phyloP scores from a whole-genome alignment of 2,113 vertebrate genomes.

The Colaptes auratus region DNA sequence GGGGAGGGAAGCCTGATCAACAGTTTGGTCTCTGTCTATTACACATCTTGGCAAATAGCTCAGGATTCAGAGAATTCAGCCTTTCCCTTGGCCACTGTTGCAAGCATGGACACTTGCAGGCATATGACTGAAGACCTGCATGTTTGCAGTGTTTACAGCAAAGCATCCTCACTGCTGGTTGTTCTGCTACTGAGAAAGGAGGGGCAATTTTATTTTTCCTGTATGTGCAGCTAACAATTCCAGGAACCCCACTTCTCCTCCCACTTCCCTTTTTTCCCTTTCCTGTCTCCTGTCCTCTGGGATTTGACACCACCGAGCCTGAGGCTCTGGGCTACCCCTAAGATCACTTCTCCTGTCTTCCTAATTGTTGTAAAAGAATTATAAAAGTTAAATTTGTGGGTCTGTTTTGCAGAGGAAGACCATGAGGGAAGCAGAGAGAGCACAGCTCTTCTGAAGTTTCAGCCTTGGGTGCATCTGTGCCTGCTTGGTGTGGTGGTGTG shows the following conservation, averaged over 20 bases:
- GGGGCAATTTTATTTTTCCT: slow-evolving; percentile 38
- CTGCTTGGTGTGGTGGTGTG: not conserved
- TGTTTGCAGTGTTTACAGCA: not conserved
- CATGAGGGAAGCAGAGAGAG: not conserved
- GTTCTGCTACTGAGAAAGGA: not conserved
- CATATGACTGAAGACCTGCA: fast-evolving
- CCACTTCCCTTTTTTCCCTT: slow-evolving; percentile 43
- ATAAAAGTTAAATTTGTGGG: not conserved
- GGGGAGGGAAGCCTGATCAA: not conserved
- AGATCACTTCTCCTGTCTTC: not conserved
- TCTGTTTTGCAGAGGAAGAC: not conserved
- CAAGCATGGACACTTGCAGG: fast-evolving
- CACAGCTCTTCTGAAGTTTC: not conserved
- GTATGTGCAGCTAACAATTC: slow-evolving; percentile 42
- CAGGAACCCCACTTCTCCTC: slow-evolving; percentile 42
- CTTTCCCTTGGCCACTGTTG: not conserved
- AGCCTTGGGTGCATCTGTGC: not conserved
- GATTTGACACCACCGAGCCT: not conserved
- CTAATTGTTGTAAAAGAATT: not conserved
- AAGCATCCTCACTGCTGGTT: not conserved
- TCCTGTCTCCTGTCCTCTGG: slow-evolving; percentile 38
- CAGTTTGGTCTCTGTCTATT: not conserved
- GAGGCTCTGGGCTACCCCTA: not conserved
- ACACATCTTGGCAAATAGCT: not conserved
- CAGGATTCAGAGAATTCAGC: not conserved